phyloP scores from a whole-genome alignment of 2,113 vertebrate genomes.

The Datnioides undecimradiatus region DNA sequence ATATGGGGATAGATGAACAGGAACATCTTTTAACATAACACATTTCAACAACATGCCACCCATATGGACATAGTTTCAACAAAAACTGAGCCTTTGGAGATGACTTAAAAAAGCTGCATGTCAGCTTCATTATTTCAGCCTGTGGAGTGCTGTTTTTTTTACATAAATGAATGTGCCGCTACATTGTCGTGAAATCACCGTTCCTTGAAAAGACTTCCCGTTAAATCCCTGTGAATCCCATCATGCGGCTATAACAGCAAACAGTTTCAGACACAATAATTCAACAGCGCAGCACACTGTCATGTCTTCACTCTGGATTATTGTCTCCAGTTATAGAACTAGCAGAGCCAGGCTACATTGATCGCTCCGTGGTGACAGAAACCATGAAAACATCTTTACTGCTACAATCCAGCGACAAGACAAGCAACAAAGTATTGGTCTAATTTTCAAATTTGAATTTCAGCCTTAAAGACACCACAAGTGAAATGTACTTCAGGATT shows the following conservation, averaged over 20 bases:
- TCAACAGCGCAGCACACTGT: slow-evolving; percentile 37
- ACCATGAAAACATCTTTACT: neutral
- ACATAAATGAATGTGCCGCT: slow-evolving; percentile 18
- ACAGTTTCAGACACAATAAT: slow-evolving; percentile 49
- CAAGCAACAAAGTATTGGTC: neutral
- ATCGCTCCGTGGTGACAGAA: slow-evolving; percentile 9
- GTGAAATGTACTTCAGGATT: neutral
- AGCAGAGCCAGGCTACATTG: slow-evolving; percentile 19
- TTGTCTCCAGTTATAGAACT: slow-evolving; percentile 34
- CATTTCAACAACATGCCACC: neutral
- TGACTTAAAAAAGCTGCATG: slow-evolving; percentile 10
- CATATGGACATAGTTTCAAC: neutral
- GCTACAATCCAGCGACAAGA: neutral
- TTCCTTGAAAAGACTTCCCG: slow-evolving; percentile 45
- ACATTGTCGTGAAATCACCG: slow-evolving; percentile 43
- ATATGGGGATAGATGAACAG: neutral
- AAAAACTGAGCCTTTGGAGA: neutral
- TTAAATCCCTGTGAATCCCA: slow-evolving; percentile 53
- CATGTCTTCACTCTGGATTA: slow-evolving; percentile 57
- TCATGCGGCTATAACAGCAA: slow-evolving; percentile 38
- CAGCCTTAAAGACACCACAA: neutral
- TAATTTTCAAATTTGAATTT: neutral
- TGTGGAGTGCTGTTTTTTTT: neutral
- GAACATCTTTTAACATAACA: neutral
- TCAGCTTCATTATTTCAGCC: slow-evolving; percentile 8